phyloP scores from a whole-genome alignment of 2,888 invertebrate species.

The Zonitis immaculata region DNA sequence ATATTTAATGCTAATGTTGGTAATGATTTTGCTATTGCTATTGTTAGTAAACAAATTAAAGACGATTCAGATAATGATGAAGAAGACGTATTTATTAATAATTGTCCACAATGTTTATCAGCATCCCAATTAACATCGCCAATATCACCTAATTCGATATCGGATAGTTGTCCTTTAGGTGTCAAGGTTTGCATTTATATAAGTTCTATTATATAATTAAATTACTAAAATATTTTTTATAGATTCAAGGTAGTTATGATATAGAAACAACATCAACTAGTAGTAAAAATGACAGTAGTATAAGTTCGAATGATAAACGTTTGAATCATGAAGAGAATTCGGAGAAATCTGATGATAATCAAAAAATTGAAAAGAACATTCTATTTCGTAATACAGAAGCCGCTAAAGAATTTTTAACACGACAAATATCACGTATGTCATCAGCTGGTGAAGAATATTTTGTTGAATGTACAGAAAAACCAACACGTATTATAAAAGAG shows the following conservation, averaged over 20 bases:
- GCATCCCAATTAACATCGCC: conserved; percentile 56
- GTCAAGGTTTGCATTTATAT: conserved; percentile 52
- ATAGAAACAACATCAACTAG: conserved; percentile 38
- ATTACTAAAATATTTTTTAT: background rate
- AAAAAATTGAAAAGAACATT: conserved; percentile 51
- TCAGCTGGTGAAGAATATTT: conserved; percentile 64
- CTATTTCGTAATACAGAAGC: conserved; percentile 75
- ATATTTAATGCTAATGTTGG: conserved; percentile 71
- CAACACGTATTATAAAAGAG: conserved; percentile 65
- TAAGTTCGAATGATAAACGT: conserved; percentile 23
- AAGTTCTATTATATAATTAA: background rate
- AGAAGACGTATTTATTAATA: conserved; percentile 59
- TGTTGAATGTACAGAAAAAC: conserved; percentile 62
- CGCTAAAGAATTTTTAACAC: conserved; percentile 69
- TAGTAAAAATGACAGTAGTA: conserved; percentile 36
- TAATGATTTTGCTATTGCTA: conserved; percentile 68
- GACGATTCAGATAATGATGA: conserved; percentile 57
- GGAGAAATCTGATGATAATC: conserved; percentile 26
- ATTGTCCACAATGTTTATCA: conserved; percentile 62
- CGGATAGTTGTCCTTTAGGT: conserved; percentile 62
- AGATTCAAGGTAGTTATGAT: conserved; percentile 38
- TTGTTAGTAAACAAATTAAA: conserved; percentile 57
- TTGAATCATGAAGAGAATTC: conserved; percentile 34
- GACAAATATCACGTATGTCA: conserved; percentile 68
- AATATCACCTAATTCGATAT: conserved; percentile 57